These are phyloP conservation scores for Gryon sp. DNA, from an alignment of 1,140 invertebrate genomes.

Conservation along the genomic window DNA sequence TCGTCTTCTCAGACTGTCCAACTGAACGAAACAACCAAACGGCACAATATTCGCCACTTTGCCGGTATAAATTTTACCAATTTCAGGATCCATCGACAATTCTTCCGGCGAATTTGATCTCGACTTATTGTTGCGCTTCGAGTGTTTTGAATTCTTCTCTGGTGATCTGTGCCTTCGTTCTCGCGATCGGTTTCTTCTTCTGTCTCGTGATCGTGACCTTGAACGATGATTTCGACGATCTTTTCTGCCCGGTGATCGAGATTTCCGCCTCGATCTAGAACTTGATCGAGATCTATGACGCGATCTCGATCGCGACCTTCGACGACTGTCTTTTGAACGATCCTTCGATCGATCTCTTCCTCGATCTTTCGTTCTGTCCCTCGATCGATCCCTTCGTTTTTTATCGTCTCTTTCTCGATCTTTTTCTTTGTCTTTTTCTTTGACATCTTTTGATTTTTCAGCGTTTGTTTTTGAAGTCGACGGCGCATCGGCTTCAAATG, in stretches of 20 bases:
- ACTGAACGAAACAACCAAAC: slow-evolving; percentile 98
- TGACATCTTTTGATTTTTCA: slow-evolving; percentile 48
- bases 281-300: slow-evolving; percentile 61
- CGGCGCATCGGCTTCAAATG: slow-evolving; percentile 93
- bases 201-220: slow-evolving; percentile 69
- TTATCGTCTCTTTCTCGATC: slow-evolving; percentile 67
- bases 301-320: slow-evolving; percentile 52
- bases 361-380: slow-evolving; percentile 71
- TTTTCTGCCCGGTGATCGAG: too few relatives aligned
- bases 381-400: slow-evolving; percentile 70
- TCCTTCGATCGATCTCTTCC: slow-evolving; percentile 66
- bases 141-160: slow-evolving; percentile 52
- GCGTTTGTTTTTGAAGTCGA: slow-evolving; percentile 65
- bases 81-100: slow-evolving; percentile 77
- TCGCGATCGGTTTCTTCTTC: slow-evolving; percentile 67
- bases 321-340: slow-evolving; percentile 54
- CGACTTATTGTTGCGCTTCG: slow-evolving; percentile 56
- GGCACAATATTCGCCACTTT: slow-evolving; percentile 97
- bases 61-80: slow-evolving; percentile 92
- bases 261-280: slow-evolving; percentile 53
- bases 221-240: too few relatives aligned
- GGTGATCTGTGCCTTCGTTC: slow-evolving; percentile 55
- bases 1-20: slow-evolving; percentile 92
- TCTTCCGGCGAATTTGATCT: slow-evolving; percentile 71
- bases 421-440: slow-evolving; percentile 69